Conservation (phyloP, 2,888 invertebrate species). For the Chelonus formosanus region DNA sequence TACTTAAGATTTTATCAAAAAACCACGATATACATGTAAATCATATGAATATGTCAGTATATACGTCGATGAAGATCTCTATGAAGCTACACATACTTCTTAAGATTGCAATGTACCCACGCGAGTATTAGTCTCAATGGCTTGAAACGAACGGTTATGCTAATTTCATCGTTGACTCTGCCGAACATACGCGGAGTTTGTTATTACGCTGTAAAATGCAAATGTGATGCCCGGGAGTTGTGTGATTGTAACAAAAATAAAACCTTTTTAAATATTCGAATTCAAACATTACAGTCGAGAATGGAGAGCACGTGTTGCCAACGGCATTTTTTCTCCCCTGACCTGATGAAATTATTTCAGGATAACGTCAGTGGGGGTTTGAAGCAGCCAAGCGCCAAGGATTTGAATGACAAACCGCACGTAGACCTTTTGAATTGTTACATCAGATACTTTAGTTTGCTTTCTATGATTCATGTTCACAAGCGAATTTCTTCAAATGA, state of each 20-base stretch:
- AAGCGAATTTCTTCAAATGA: no score
- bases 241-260: conserved; percentile 16
- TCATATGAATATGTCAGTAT: no score
- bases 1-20: no score
- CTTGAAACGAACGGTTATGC: conserved; percentile 36
- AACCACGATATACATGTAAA: no score
- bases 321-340: conserved; percentile 6
- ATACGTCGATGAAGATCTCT: conserved; percentile 7
- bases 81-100: background rate
- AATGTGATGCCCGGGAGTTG: conserved; percentile 24
- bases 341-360: no score
- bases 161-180: conserved; percentile 40
- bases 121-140: conserved; percentile 14
- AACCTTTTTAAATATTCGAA: conserved; percentile 11
- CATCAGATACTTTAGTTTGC: no score
- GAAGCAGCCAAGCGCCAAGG: no score
- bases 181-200: conserved; percentile 15
- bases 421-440: no score
- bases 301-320: conserved; percentile 13
- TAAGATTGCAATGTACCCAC: conserved; percentile 7
- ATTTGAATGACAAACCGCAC: no score
- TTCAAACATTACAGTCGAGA: background rate
- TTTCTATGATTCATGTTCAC: no score
- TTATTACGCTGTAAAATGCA: conserved; percentile 36
- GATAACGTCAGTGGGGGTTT: no score